Evolutionary conservation across 2,113 vertebrate genomes (phyloP), one percentile per base, ranked within the genome.

Genomic region (Sinosuthora webbiana): DNA sequence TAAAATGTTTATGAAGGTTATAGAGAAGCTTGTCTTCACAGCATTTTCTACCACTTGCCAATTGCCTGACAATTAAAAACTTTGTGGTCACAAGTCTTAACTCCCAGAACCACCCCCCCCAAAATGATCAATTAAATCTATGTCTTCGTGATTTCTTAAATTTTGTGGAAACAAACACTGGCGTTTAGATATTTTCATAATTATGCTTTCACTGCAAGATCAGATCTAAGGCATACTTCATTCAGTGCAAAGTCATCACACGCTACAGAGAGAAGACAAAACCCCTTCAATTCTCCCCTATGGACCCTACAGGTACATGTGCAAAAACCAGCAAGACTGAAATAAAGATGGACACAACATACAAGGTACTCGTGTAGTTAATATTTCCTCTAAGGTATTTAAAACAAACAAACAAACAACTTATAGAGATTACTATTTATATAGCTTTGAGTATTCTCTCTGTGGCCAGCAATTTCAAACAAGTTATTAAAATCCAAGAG

Each of bases 261-360:
- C 30, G 19, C 70, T 42, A 64, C 16, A 95, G 57, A 76, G 37
- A 60, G 31, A 92, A 91, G 57, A 89, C 19, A 85, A 89, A 77
- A n/a, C 0, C 28, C 75, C n/a, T 81, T 94, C 90, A 87, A 42
- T 52, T 79, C 70, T 85, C 42, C 71, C 30, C 22, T 37, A 5
- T 7, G 23, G 49, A 84, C 63, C 78, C 70, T 50, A 57, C 20
- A 78, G 76, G 63, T 59, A 90, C 50, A 83, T 37, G 95, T 96
- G 94, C 95, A 97, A 97, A 97, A 93, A 56, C n/a, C 71, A 93
- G 90, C 87, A 89, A 90, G 55, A 93, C 62, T 97, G 94, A 97
- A 97, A 96, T 95, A 93, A 93, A 88, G 90, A 76, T 76, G 93
- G 93, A 97, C 93, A 92, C 47, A 79, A 68, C 1, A 14, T 77